Evolutionary conservation across 2,113 vertebrate genomes (phyloP).

Genomic region (Lepus timidus): DNA sequence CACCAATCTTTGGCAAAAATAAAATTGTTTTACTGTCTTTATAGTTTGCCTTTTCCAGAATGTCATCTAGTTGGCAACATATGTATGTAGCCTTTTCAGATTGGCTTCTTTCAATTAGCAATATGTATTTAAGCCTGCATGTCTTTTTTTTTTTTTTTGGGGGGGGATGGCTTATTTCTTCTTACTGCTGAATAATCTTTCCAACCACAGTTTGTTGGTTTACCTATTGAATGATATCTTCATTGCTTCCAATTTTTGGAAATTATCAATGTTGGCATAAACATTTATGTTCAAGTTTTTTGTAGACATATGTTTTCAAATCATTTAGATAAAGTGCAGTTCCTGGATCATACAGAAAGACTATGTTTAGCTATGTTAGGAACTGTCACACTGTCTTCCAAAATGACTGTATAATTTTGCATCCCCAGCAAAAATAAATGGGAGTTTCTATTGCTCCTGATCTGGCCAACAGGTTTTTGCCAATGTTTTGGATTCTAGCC

Average conservation of each 20-base stretch:
- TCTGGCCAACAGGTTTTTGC: not conserved
- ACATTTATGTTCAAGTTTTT: not conserved
- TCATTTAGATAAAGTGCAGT: not conserved
- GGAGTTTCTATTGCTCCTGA: not conserved
- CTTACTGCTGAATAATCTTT: not conserved
- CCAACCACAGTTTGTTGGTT: not conserved
- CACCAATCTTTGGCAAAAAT: not conserved
- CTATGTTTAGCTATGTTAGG: not conserved
- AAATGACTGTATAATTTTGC: not conserved
- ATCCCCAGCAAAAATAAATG: not conserved
- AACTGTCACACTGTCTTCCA: not conserved
- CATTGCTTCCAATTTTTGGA: not conserved
- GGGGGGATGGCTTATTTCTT: not conserved
- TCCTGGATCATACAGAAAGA: not conserved
- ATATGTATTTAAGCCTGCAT: not conserved
- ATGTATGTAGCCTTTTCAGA: not conserved
- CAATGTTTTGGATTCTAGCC: not conserved
- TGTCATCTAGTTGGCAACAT: not conserved
- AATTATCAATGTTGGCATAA: too few species aligned
- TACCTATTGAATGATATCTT: not conserved
- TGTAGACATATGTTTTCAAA: not conserved
- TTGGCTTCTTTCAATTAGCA: not conserved
- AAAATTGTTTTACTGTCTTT: not conserved
- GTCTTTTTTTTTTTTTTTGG: not conserved
- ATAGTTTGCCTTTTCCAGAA: not conserved